A percentile compares a stretch with the other conserved stretches of the same genome.
These are phyloP conservation scores for Aspidoscelis tigris DNA, from an alignment of 2,113 vertebrate species.

Conservation along the genomic window DNA sequence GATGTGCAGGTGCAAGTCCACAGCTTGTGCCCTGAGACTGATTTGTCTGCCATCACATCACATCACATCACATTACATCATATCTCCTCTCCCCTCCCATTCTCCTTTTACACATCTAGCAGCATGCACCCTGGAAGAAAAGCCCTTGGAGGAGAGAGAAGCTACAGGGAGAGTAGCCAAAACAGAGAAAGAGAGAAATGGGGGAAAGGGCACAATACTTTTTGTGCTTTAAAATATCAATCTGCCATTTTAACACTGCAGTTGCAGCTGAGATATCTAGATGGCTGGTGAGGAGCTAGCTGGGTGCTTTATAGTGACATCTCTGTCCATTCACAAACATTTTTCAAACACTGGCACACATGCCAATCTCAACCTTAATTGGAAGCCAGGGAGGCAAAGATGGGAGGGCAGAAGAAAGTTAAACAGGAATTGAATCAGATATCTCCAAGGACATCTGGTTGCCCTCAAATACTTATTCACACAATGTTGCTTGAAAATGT, in stretches of 20 bases:
- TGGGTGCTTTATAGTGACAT: neutral
- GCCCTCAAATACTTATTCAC: neutral
- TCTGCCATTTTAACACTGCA: neutral
- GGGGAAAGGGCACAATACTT: too few species aligned
- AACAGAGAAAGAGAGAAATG: too few species aligned
- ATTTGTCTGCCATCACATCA: too few species aligned
- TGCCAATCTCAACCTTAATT: neutral
- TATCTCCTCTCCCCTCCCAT: neutral
- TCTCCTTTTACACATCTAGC: neutral
- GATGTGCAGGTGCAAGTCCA: neutral
- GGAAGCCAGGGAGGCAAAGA: neutral
- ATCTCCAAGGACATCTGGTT: neutral
- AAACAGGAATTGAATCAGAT: neutral
- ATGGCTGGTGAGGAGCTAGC: neutral
- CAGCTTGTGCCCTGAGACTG: neutral
- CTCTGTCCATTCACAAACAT: too few species aligned
- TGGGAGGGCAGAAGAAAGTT: neutral
- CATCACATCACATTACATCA: too few species aligned
- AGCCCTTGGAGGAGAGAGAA: neutral
- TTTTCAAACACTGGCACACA: too few species aligned
- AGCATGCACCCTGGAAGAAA: neutral
- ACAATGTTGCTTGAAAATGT: too few species aligned
- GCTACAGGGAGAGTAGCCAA: too few species aligned
- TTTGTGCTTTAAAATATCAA: too few species aligned
- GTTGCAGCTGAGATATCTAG: neutral